Evolutionary conservation across 64 coral and sea anemone species (phyloP).

Genomic region (Montipora sp.): DNA sequence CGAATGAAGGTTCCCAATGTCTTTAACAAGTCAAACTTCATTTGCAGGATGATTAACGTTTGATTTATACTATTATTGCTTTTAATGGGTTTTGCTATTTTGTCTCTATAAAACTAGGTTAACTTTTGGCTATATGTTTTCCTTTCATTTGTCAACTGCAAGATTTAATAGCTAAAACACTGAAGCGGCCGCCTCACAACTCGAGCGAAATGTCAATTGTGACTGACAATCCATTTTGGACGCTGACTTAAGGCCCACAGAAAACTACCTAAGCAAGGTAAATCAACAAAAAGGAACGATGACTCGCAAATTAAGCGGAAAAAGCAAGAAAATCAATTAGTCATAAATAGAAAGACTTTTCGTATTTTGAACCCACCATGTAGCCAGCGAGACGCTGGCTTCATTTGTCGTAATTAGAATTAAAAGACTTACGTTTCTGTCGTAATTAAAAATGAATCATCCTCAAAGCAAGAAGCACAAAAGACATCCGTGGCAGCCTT

Average conservation of each 20-base stretch:
- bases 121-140: background rate
- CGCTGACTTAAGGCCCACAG: background rate
- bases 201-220: background rate
- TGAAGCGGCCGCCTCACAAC: background rate
- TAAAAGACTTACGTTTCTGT: slow-evolving; percentile 40
- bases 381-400: slow-evolving; percentile 44
- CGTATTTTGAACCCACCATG: slow-evolving; percentile 32
- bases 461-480: slow-evolving; percentile 3
- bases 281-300: background rate
- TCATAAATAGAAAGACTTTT: background rate
- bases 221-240: background rate
- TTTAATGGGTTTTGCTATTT: background rate
- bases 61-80: slow-evolving; percentile 33
- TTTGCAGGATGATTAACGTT: slow-evolving; percentile 17
- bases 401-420: slow-evolving; percentile 51
- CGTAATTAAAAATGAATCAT: slow-evolving; percentile 55
- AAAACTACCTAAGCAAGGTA: background rate
- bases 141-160: background rate
- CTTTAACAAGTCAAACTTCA: slow-evolving; percentile 38
- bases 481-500: background rate
- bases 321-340: slow-evolving; percentile 37
- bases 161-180: background rate
- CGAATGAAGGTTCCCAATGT: background rate
- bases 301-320: background rate
- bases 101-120: slow-evolving; percentile 3